Conservation (phyloP, 1,140 invertebrate species). For the Solen grandis region DNA sequence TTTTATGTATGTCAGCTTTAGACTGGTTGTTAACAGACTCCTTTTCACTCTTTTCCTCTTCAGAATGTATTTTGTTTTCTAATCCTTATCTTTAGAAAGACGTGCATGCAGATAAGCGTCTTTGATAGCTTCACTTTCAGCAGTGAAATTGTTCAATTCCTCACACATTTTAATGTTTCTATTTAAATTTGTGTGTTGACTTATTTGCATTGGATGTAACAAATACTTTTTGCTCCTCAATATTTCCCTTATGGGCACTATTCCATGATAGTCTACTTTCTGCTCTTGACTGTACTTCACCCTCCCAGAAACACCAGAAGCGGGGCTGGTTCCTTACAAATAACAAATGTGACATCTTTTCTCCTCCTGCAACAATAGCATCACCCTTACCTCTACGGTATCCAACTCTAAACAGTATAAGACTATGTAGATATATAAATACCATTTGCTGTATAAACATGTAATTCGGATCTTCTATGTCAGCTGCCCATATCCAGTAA, state of each 20-base stretch:
- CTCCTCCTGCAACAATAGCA: slow-evolving; percentile 29
- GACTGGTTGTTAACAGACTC: background rate
- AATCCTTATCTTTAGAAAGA: background rate
- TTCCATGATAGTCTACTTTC: slow-evolving; percentile 23
- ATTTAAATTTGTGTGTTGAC: slow-evolving; percentile 9
- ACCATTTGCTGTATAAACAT: slow-evolving; percentile 29
- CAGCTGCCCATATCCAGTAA: slow-evolving; percentile 25
- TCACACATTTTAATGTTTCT: background rate
- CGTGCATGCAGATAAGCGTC: background rate
- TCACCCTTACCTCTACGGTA: slow-evolving; percentile 25
- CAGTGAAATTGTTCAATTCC: slow-evolving; percentile 18
- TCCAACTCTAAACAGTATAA: slow-evolving; percentile 46
- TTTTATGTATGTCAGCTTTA: slow-evolving; percentile 11
- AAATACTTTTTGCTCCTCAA: slow-evolving; percentile 9
- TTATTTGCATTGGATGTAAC: background rate
- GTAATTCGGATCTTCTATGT: slow-evolving; percentile 40
- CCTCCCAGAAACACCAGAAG: background rate
- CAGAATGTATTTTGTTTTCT: background rate
- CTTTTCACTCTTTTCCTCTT: slow-evolving; percentile 1
- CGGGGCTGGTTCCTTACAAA: slow-evolving; percentile 35
- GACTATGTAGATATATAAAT: slow-evolving; percentile 17
- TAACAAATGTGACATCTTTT: slow-evolving; percentile 27
- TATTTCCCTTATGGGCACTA: slow-evolving; percentile 12
- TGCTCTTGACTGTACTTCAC: background rate
- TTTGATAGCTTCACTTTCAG: slow-evolving; percentile 16